Conservation (phyloP, 2,113 vertebrate species). For the Chinchilla lanigera region DNA sequence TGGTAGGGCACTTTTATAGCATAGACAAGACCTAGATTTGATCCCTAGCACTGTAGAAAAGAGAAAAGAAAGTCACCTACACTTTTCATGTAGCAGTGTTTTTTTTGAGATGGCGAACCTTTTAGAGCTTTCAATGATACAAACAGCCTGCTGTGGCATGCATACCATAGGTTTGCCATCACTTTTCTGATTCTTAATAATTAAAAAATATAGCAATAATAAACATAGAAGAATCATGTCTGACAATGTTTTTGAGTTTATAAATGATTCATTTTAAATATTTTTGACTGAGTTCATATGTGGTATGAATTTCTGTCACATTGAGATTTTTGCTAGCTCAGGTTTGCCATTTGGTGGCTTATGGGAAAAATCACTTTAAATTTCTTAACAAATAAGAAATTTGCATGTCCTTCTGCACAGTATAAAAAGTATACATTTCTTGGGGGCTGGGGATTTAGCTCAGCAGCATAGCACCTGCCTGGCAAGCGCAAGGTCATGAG, state of each 20-base stretch:
- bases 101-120: background rate
- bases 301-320: background rate
- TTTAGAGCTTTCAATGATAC: background rate
- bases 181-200: background rate
- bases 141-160: background rate
- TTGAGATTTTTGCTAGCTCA: slow-evolving; percentile 19
- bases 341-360: background rate
- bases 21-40: background rate
- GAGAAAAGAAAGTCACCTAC: background rate
- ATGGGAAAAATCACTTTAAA: background rate
- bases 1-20: background rate
- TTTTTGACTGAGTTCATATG: slow-evolving; percentile 45
- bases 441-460: no score
- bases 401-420: background rate
- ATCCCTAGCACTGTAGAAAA: background rate
- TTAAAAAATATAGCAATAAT: background rate
- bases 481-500: no score
- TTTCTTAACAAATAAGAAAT: slow-evolving; percentile 1
- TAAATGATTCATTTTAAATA: slow-evolving; percentile 18
- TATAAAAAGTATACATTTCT: background rate
- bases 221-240: background rate
- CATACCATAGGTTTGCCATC: no score
- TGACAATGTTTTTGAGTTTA: slow-evolving; percentile 20
- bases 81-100: background rate
- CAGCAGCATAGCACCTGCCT: no score